Conservation (phyloP, 2,113 vertebrate species). For the Gallinago media region DNA sequence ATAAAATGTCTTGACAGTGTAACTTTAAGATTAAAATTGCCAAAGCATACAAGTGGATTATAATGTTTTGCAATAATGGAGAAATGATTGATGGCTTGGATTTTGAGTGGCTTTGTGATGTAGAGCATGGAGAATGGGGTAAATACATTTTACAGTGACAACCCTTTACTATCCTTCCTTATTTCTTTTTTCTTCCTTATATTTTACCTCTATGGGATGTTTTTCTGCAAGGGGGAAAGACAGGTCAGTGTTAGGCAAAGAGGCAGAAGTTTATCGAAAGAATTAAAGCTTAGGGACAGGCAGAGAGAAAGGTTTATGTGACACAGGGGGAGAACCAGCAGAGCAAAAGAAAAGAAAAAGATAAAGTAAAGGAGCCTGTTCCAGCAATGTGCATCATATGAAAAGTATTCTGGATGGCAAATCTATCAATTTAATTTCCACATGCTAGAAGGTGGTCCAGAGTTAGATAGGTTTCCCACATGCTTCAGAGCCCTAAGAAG, state of each 20-base stretch:
- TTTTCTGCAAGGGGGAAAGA: not conserved
- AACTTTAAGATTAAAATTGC: constrained; percentile 52
- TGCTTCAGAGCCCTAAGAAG: not conserved
- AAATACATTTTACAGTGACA: constrained; percentile 15
- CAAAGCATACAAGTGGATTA: constrained; percentile 22
- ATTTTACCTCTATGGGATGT: not conserved
- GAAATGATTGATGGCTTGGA: constrained; percentile 26
- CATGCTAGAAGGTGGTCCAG: not conserved
- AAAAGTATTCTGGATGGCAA: not conserved
- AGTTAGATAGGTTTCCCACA: not conserved
- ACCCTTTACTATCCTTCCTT: not conserved
- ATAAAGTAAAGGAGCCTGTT: not conserved
- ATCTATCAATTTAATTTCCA: not conserved
- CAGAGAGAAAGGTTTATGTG: not conserved
- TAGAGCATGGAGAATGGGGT: not conserved
- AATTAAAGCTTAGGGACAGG: not conserved
- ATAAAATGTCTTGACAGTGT: constrained; percentile 31
- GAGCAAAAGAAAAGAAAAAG: not conserved
- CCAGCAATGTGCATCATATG: rapidly evolving
- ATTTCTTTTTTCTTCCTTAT: not conserved
- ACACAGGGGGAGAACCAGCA: not conserved
- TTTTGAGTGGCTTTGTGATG: constrained; percentile 37
- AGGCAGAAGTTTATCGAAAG: not conserved
- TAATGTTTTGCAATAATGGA: constrained; percentile 45
- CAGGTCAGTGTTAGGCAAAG: not conserved